These are phyloP conservation scores for Harpalus rufipes DNA, from an alignment of 2,888 invertebrate species.

Conservation along the genomic window DNA sequence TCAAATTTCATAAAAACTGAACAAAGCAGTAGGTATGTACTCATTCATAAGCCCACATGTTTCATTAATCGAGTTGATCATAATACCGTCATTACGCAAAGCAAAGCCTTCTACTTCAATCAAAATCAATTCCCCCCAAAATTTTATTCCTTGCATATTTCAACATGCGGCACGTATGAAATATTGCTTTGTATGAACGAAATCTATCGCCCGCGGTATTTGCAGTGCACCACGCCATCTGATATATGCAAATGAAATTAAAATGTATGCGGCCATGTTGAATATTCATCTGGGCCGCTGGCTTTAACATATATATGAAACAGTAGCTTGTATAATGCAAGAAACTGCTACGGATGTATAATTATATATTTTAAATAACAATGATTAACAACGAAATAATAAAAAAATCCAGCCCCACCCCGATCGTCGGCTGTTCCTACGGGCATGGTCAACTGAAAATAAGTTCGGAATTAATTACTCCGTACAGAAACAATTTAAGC, in stretches of 20 bases:
- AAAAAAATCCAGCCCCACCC: constrained; percentile 54
- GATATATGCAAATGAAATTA: constrained; percentile 57
- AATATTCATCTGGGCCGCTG: constrained; percentile 61
- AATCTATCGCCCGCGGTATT: constrained; percentile 57
- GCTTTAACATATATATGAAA: constrained; percentile 69
- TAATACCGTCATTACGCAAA: constrained; percentile 33
- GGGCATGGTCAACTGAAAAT: constrained; percentile 60
- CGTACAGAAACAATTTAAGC: constrained; percentile 57
- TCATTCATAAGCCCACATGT: constrained; percentile 45
- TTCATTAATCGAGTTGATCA: constrained; percentile 2
- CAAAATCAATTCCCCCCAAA: constrained; percentile 50
- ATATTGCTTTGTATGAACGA: constrained; percentile 64
- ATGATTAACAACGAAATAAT: constrained; percentile 75
- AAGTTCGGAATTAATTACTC: constrained; percentile 63
- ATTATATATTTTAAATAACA: constrained; percentile 77
- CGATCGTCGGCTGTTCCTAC: constrained; percentile 50
- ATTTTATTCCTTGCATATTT: constrained; percentile 65
- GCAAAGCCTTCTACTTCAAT: constrained; percentile 36
- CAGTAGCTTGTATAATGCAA: constrained; percentile 77
- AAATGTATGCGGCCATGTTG: constrained; percentile 60
- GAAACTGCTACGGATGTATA: constrained; percentile 75
- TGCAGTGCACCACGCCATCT: constrained; percentile 47
- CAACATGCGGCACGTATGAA: constrained; percentile 64
- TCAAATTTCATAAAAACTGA: constrained; percentile 31
- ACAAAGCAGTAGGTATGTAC: not conserved